Conservation (phyloP, 2,113 vertebrate species). For the Toxotes chatareus region DNA sequence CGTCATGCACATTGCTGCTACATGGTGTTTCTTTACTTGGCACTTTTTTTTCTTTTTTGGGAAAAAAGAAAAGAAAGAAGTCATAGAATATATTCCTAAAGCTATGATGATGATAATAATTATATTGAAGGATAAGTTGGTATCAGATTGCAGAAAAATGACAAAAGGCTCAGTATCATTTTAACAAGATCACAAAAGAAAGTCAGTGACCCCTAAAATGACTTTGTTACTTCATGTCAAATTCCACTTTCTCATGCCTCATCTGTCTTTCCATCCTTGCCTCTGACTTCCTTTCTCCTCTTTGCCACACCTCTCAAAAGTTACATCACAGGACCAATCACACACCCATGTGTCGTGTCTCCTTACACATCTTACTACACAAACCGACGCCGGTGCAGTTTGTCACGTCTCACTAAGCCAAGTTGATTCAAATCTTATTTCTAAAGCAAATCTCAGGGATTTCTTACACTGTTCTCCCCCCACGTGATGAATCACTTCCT, state of each 20-base stretch:
- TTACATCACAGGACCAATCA: conserved; percentile 35
- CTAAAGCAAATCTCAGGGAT: background rate
- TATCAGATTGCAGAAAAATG: background rate
- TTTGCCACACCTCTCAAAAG: conserved; percentile 32
- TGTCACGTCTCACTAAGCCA: conserved; percentile 55
- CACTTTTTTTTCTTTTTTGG: background rate
- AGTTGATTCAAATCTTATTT: background rate
- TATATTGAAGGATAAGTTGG: background rate
- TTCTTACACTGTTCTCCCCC: no score
- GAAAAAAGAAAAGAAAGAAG: background rate
- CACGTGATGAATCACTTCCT: conserved; percentile 33
- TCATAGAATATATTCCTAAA: background rate
- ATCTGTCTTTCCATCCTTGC: background rate
- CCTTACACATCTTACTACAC: conserved; percentile 24
- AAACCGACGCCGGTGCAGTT: conserved; percentile 41
- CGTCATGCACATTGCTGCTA: background rate
- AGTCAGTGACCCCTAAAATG: conserved; percentile 10
- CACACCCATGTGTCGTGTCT: conserved; percentile 14
- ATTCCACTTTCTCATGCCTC: background rate
- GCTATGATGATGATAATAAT: background rate
- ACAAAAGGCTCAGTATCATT: background rate
- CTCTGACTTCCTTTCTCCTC: conserved; percentile 25
- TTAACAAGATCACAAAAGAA: conserved; percentile 13
- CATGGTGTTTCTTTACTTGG: background rate
- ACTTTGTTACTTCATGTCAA: background rate